A percentile compares a stretch with the other conserved stretches of the same genome.
These are phyloP conservation scores for Pocillopora meandrina DNA, from an alignment of 92 coral and sea anemone genomes.

Conservation along the genomic window DNA sequence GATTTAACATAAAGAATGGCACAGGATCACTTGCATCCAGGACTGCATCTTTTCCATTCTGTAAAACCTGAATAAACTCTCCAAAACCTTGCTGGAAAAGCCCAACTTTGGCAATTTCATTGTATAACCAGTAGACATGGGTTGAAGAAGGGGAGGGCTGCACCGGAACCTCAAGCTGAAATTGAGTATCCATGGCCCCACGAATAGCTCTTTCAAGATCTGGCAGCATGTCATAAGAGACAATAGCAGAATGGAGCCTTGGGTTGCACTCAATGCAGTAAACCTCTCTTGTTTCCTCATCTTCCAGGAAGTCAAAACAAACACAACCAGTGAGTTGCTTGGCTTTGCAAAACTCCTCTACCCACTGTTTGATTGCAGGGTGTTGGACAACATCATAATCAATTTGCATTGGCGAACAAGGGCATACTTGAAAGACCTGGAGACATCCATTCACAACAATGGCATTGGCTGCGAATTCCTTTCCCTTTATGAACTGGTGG, in stretches of 20 bases:
- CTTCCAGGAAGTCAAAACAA: slow-evolving; percentile 56
- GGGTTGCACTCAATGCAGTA: slow-evolving; percentile 72
- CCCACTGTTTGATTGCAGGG: slow-evolving; percentile 46
- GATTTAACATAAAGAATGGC: slow-evolving; percentile 53
- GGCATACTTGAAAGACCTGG: slow-evolving; percentile 42
- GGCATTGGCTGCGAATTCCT: slow-evolving; percentile 49
- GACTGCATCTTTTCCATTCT: slow-evolving; percentile 55
- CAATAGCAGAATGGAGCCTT: slow-evolving; percentile 51
- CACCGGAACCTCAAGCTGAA: slow-evolving; percentile 2
- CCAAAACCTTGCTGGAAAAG: slow-evolving; percentile 35
- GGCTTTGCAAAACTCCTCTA: slow-evolving; percentile 42
- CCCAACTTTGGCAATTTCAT: slow-evolving; percentile 49
- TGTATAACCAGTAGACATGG: slow-evolving; percentile 39
- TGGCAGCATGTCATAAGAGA: slow-evolving; percentile 37
- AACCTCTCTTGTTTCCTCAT: slow-evolving; percentile 33
- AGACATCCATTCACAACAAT: slow-evolving; percentile 43
- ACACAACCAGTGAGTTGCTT: slow-evolving; percentile 54
- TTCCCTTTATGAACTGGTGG: slow-evolving; percentile 51
- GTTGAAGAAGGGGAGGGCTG: slow-evolving; percentile 40
- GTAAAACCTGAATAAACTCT: slow-evolving; percentile 23
- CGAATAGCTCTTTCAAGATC: slow-evolving; percentile 48
- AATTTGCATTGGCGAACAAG: slow-evolving; percentile 53
- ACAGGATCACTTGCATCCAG: slow-evolving; percentile 54
- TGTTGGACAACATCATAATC: slow-evolving; percentile 48
- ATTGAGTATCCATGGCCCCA: slow-evolving; percentile 47